Evolutionary conservation across 1,140 invertebrate species (phyloP), one percentile per base, ranked within the genome.

Genomic region (Drosophila micromelanica): DNA sequence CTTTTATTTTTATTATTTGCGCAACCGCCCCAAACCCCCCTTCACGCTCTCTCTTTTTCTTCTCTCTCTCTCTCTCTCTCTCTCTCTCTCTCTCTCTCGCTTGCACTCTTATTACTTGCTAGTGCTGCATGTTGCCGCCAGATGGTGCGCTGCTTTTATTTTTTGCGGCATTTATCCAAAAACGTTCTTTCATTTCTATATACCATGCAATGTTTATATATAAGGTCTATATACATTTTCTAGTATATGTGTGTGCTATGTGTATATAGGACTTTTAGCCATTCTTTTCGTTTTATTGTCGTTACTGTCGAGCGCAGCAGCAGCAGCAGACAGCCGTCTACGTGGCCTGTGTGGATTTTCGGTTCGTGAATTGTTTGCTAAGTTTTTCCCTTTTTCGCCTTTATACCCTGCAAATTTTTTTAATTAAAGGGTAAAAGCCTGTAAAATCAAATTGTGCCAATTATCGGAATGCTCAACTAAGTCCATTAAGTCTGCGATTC

Each of bases 211-310:
- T 78, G 38, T 57, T 63, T 55, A n/a, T 45, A 48, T 30, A 62
- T 70, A 70, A 46, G 46, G 23, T 38, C 40, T 54, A 54, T 52
- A 46, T 12, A 35, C 13, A 37, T 27, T 54, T 8, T 62, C n/a
- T 55, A 13, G n/a, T 72, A 30, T 79, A 32, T 71, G 52, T 38
- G 23, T 70, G 46, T 49, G 48, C 30, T 70, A 15, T 51, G 45
- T 85, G 42, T 56, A 71, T 62, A 79, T 67, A 60, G 55, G 15
- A 37, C 57, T 65, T 80, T 89, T 76, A 52, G 78, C 67, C 84
- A 89, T 87, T 89, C 75, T 76, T 82, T 87, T 82, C 56, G 78
- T 62, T 73, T 69, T 69, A 63, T 69, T 76, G 62, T 76, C 56
- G 69, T 80, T 84, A 84, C 80, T 84, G 80, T 78, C 79, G 76